Base-by-base conservation (phyloP, 2,888 invertebrate genomes). In the Drosophila pegasa region DNA sequence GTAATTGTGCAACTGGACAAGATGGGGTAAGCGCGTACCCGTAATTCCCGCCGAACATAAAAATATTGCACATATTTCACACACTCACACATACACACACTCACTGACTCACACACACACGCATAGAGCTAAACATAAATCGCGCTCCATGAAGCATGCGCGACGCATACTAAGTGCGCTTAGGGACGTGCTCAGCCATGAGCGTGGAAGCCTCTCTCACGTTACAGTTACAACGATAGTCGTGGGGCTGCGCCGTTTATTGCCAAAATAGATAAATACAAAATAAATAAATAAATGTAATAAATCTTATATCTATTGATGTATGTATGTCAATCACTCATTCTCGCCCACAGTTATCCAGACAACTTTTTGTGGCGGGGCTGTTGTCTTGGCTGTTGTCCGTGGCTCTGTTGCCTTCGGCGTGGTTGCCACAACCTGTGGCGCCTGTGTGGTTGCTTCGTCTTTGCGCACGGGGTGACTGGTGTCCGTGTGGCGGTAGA, bases 401-500 rank as follows among this genome's bases (percentile, higher is more conserved):
- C 3, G 27, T 45, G 27, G 16, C 16, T 35, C 20, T n/a, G 12
- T 45, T 1, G 38, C 10, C 5, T 9, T 51, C 6, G 40, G 20
- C 4, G 79, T 74, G 40, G 54, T 81, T 20, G 45, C 8, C 6
- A 56, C n/a, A 1, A 29, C 7, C 5, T 43, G 41, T 12, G 66
- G 37, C 8, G 51, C 7, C 20, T 9, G 12, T 0, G 71, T 72
- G 22, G 59, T 55, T 9, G 25, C 20, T 27, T 81, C 75, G 20
- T 80, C 68, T 20, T 72, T 59, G 18, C 58, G 68, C 29, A 82
- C 47, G 37, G 93, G 93, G 71, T 93, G 75, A 86, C 93, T 93
- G 71, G 93, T 87, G 86, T 94, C 94, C 75, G 94, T 93, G 25
- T 94, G 93, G 55, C 94, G 92, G 80, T 94, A 94, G n/a, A 94